These are phyloP conservation scores for Danio albolineatus DNA, from an alignment of 2,797 vertebrate genomes.

Conservation along the genomic window DNA sequence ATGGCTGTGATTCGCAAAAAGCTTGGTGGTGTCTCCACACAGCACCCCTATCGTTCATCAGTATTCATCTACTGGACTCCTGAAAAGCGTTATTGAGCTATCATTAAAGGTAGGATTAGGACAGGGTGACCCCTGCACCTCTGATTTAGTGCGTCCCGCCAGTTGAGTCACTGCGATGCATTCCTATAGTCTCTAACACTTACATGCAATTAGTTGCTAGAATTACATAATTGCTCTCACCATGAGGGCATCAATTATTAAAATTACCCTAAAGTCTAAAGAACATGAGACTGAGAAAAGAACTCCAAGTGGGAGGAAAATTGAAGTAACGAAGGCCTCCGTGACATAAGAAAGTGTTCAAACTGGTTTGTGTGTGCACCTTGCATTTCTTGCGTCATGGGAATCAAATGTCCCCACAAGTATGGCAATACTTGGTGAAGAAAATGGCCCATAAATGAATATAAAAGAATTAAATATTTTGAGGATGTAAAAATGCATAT, in stretches of 20 bases:
- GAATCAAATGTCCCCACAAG: too few species aligned
- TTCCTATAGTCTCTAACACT: constrained; percentile 21
- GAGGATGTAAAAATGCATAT: too few species aligned
- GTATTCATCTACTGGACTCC: constrained; percentile 24
- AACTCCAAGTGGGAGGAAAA: neutral
- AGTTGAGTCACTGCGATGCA: neutral
- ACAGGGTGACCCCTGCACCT: constrained; percentile 1
- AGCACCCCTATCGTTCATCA: constrained; percentile 7
- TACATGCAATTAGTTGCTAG: constrained; percentile 32
- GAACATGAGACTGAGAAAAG: neutral
- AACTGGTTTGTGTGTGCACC: neutral
- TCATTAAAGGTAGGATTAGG: constrained; percentile 15
- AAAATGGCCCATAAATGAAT: too few species aligned
- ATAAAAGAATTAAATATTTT: too few species aligned
- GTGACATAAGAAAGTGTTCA: neutral
- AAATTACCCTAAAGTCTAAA: constrained; percentile 3
- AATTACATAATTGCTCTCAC: constrained; percentile 22
- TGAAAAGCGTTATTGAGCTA: constrained; percentile 4
- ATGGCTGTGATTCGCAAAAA: constrained; percentile 1
- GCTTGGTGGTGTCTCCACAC: neutral
- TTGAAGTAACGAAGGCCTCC: neutral
- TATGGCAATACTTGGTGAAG: too few species aligned
- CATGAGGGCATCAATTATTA: neutral
- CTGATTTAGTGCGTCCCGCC: constrained; percentile 36
- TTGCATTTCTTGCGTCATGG: neutral